Evolutionary conservation across 2,797 vertebrate genomes (phyloP).

Genomic region (Falco novaeseelandiae): DNA sequence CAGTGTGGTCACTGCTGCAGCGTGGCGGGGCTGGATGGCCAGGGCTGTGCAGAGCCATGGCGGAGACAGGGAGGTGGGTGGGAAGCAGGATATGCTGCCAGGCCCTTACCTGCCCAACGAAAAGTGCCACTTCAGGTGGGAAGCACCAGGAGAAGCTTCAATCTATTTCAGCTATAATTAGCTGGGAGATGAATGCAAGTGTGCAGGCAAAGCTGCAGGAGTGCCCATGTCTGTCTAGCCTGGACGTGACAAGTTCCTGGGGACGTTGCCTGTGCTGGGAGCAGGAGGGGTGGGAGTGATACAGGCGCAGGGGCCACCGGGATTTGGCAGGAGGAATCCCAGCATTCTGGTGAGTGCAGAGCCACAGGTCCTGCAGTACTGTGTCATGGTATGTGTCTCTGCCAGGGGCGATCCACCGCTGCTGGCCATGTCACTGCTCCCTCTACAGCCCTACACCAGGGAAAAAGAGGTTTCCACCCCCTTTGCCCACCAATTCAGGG

Average conservation of each 20-base stretch:
- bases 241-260: background rate
- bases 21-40: rapidly evolving
- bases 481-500: background rate
- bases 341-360: background rate
- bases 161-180: background rate
- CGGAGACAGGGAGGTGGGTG: background rate
- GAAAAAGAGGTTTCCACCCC: background rate
- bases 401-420: background rate
- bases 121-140: background rate
- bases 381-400: background rate
- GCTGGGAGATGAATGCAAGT: background rate
- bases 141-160: background rate
- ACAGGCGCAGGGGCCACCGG: background rate
- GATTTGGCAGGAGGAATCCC: background rate
- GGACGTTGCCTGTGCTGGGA: background rate
- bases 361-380: background rate
- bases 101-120: background rate
- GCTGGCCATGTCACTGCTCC: background rate
- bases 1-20: background rate
- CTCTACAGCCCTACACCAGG: background rate
- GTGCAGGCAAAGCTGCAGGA: background rate
- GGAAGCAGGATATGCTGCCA: background rate
- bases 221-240: rapidly evolving
- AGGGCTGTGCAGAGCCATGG: background rate
- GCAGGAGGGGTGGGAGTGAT: background rate